These are phyloP conservation scores for Oreocharis arfaki DNA, from an alignment of 2,113 vertebrate genomes.

Conservation along the genomic window DNA sequence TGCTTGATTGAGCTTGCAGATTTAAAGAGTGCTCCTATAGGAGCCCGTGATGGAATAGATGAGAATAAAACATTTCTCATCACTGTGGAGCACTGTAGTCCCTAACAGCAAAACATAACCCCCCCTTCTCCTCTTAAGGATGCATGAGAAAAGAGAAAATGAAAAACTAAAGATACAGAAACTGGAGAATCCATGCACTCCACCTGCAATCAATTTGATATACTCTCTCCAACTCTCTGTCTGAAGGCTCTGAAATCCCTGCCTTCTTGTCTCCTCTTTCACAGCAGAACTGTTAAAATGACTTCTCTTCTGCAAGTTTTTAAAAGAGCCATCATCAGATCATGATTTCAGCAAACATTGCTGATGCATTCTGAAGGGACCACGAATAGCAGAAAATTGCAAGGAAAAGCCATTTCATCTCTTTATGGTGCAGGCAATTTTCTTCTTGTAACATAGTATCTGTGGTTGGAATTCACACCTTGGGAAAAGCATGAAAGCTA, in stretches of 20 bases:
- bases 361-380: not conserved
- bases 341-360: not conserved
- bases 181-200: not conserved
- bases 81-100: not conserved
- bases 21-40: not conserved
- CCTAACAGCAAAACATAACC: not conserved
- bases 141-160: not conserved
- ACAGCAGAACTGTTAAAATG: not conserved
- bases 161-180: not conserved
- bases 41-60: not conserved
- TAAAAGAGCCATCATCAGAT: not conserved
- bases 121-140: not conserved
- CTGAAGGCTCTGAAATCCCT: not conserved
- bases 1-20: not conserved
- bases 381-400: not conserved
- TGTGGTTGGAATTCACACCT: not conserved
- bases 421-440: not conserved
- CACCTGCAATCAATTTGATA: not conserved
- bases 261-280: not conserved
- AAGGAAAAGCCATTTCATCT: not conserved
- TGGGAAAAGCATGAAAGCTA: not conserved
- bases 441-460: not conserved
- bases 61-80: not conserved
- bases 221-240: not conserved
- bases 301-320: not conserved